Conservation (phyloP, 2,113 vertebrate genomes). For the Pituophis catenifer region DNA sequence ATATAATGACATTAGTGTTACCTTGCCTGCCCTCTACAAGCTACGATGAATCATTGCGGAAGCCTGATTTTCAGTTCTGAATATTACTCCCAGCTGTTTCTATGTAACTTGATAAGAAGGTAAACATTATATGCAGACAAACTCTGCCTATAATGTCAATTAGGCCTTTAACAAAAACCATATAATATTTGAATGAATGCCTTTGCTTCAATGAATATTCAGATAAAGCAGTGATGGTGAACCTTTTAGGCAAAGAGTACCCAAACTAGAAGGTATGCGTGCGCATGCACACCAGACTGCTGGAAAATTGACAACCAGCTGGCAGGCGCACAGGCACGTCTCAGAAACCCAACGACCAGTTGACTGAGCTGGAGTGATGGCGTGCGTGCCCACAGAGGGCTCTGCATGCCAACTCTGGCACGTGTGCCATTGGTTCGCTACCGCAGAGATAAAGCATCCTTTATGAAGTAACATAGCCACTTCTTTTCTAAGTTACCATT, state of each 20-base stretch:
- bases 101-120: background rate
- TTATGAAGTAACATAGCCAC: background rate
- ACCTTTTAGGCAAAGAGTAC: too few relatives aligned
- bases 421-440: too few relatives aligned
- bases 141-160: background rate
- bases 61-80: background rate
- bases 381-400: too few relatives aligned
- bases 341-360: too few relatives aligned
- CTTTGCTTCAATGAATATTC: background rate
- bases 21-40: background rate
- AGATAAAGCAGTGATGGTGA: background rate
- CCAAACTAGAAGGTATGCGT: too few relatives aligned
- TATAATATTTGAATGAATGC: background rate
- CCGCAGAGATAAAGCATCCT: background rate
- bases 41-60: background rate
- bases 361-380: too few relatives aligned
- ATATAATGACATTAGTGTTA: background rate
- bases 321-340: too few relatives aligned
- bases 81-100: background rate
- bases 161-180: background rate
- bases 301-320: too few relatives aligned
- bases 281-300: too few relatives aligned
- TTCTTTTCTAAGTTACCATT: background rate
- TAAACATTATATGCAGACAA: background rate
- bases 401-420: too few relatives aligned